Conservation (phyloP, 2,888 invertebrate species). For the Perithous albicinctus region DNA sequence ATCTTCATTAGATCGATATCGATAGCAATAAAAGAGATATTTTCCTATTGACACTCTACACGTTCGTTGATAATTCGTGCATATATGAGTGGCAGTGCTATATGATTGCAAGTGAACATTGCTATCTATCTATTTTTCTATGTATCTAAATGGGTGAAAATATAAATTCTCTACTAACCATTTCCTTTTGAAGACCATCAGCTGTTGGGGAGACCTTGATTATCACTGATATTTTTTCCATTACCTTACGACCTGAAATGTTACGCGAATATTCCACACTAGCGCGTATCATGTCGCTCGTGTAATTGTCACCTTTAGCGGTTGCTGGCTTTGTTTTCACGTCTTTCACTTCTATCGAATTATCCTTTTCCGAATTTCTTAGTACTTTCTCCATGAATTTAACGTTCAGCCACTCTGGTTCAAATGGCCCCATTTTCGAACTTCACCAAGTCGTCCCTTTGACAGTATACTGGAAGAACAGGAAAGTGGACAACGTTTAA, state of each 20-base stretch:
- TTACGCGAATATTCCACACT: constrained; percentile 71
- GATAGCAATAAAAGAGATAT: constrained; percentile 1
- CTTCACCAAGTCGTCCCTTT: background rate
- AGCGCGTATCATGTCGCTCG: constrained; percentile 81
- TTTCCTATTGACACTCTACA: background rate
- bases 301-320: constrained; percentile 82
- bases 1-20: constrained; percentile 71
- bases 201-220: constrained; percentile 83
- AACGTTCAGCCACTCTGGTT: constrained; percentile 76
- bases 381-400: constrained; percentile 77
- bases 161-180: constrained; percentile 71
- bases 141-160: background rate
- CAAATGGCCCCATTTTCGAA: constrained; percentile 47
- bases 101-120: background rate
- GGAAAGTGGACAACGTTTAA: background rate
- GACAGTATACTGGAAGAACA: background rate
- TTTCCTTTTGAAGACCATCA: constrained; percentile 82
- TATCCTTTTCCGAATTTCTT: constrained; percentile 74
- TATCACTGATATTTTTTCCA: constrained; percentile 76
- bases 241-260: constrained; percentile 63
- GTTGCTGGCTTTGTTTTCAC: constrained; percentile 78
- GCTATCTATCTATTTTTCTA: too few relatives aligned
- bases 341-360: constrained; percentile 75
- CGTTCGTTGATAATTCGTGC: background rate
- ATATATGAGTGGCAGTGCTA: background rate